Base-by-base conservation (phyloP, 2,888 invertebrate species). In the Andrena camellia region DNA sequence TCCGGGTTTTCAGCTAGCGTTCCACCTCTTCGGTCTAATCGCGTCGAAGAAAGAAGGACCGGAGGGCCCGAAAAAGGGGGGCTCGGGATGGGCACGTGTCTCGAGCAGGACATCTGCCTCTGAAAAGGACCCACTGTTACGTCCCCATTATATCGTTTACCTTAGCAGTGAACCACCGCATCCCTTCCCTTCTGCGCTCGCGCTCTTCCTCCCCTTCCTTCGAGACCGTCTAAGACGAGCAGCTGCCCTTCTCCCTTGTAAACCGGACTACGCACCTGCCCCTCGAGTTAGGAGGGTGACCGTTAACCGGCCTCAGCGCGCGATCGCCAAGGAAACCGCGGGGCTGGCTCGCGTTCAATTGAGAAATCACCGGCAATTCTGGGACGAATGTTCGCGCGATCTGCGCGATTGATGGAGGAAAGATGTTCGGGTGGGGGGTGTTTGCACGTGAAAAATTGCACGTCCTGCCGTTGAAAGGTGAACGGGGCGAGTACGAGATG, bases 111-210 rank as follows among this genome's bases (percentile, higher is more conserved):
- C 91, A 91, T 91, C 91, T 91, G 91, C 90, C 88, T 85, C 81
- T 88, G 90, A 85, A 91, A 92, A 92, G 90, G 90, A 88, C 90
- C 92, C 92, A 90, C 90, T 90, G 90, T 91, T 90, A 86, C 90
- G 88, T 90, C 91, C 89, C 91, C 87, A 92, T 92, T 92, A 92
- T 92, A 91, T 88, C 90, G 89, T 84, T 90, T 89, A 85, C 88
- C 88, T 83, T 83, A 76, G 78, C 86, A 84, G 81, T 73, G 79
- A 69, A 69, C 87, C 77, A 50, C 74, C 77, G 26, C 74, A 54
- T 82, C 74, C 76, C 78, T 80, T 78, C 54, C 74, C 59, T 74
- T 57, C n/a, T 42, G 70, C 59, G 67, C 33, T 80, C 48, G 71
- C 78, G 54, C 69, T 83, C 69, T 82, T 71, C 52, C 57, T 57